Percentiles rank a stretch among this genome's conserved stretches.
phyloP scores from a whole-genome alignment of 1,140 invertebrate species.

The Macrosteles quadrilineatus region DNA sequence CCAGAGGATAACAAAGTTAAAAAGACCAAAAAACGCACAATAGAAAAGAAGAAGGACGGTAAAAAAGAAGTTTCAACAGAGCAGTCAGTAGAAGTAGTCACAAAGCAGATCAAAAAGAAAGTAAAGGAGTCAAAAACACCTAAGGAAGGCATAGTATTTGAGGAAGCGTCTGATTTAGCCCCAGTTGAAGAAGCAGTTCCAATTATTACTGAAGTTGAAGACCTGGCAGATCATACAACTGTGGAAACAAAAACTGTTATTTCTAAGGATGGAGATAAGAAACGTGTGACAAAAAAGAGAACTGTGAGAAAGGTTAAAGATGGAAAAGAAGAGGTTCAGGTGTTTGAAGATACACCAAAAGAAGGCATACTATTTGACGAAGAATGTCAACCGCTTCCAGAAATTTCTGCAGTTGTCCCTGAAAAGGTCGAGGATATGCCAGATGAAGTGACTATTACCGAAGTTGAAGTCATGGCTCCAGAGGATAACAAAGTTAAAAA shows the following conservation, averaged over 20 bases:
- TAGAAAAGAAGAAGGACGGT: constrained; percentile 41
- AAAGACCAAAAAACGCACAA: constrained; percentile 45
- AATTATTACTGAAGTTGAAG: background rate
- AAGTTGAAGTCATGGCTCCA: constrained; percentile 41
- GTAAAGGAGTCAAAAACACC: background rate
- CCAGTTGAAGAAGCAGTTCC: constrained; percentile 15
- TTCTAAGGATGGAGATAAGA: constrained; percentile 25
- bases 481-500: constrained; percentile 38
- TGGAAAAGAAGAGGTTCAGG: constrained; percentile 44
- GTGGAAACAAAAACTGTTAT: constrained; percentile 41
- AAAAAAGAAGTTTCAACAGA: constrained; percentile 41
- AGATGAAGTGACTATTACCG: constrained; percentile 30
- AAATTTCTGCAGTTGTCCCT: constrained; percentile 34
- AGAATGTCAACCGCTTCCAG: constrained; percentile 36
- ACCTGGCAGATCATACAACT: constrained; percentile 23
- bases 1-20: constrained; percentile 34
- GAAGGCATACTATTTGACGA: constrained; percentile 31
- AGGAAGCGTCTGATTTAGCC: constrained; percentile 11
- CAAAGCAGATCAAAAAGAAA: constrained; percentile 39
- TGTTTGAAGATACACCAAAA: constrained; percentile 34
- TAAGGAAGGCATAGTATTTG: constrained; percentile 14
- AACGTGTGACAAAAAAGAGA: constrained; percentile 5
- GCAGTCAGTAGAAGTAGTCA: constrained; percentile 47
- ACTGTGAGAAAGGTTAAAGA: constrained; percentile 34
- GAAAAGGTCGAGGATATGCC: constrained; percentile 18